Base-by-base conservation (phyloP, 2,113 vertebrate genomes). In the Mastomys natalensis region DNA sequence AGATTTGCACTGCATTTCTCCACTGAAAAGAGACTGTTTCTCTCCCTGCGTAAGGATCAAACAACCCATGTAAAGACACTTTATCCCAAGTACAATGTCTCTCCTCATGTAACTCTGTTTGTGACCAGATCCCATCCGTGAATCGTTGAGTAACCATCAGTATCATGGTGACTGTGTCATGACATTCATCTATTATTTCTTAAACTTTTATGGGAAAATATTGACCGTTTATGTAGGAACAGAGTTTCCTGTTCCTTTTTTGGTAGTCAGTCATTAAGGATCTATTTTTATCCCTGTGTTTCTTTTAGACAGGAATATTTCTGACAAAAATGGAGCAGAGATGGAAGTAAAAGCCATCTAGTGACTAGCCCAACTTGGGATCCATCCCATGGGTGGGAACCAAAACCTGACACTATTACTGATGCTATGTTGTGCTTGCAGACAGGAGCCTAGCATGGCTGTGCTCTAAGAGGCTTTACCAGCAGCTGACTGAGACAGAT, bases 121-220 rank as follows among this genome's bases (percentile, higher is more conserved):
- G 0, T 6, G 15, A 70, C 37, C 16, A 40, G 21, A 31, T 62
- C 19, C 19, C 72, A 81, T 26, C 7, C 58, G 40, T 5, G 22
- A 58, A 43, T 51, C 21, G 24, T 1, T 7, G 7, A 2, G 13
- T n/a, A 76, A 31, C 29, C 26, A 0, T 55, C 8, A 21, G 19
- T n/a, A 10, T 3, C 1, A 0, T 1, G 29, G 10, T 12, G 17
- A 6, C 5, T 31, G 3, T 21, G 11, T 26, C 40, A 16, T 1
- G 37, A 6, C 1, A 1, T 21, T 37, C n/a, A 88, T 7, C 68
- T n/a, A 1, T 9, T 13, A 4, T 48, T 58, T 60, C n/a, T 72
- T 43, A 51, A 58, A 3, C 11, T 0, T 51, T 62, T 31, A 4
- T 0, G 1, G 4, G 22, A 10, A n/a, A 68, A 13, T 10, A 26